Evolutionary conservation across 2,113 vertebrate genomes (phyloP), one percentile per base, ranked within the genome.

Genomic region (Notechis scutatus): DNA sequence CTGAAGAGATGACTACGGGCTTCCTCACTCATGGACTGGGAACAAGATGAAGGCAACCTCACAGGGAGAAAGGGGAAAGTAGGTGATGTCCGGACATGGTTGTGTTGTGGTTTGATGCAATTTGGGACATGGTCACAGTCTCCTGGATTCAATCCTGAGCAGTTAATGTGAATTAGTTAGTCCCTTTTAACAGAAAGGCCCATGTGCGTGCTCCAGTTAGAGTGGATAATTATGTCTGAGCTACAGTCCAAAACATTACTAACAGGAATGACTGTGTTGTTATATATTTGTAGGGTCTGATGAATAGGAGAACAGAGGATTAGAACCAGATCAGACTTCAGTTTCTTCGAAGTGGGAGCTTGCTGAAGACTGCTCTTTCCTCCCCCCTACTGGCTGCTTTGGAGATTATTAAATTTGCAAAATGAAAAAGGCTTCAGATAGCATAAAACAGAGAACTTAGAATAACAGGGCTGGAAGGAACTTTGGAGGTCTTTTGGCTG

Each of bases 351-450:
- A 87, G 1, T 6, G 89, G 52, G 42, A 59, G 45, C 9, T 91
- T 93, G 93, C 93, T 24, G 92, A 95, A 94, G 64, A 87, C 95
- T 96, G 95, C 93, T 94, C 96, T 96, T 96, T 94, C 94, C 95
- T 55, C 97, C 93, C 97, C 96, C 93, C 97, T 97, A 42, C 96
- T 47, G 96, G 95, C 87, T 92, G 90, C 56, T 59, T 50, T 91
- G 74, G 92, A 90, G 93, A 93, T 92, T 47, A 91, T 3, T 20
- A 91, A 23, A 88, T 87, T 89, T 2, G 45, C 34, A 34, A 55
- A 92, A 34, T 21, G 7, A 26, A 92, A 92, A 45, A 18, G n/a
- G 18, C 34, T 88, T 52, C 21, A 11, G 23, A 26, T 29, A 29
- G 10, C 91, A n/a, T 69, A 69, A n/a, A 34, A 69, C 64, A 69